These are phyloP conservation scores for Dorcus hopei DNA, from an alignment of 2,888 invertebrate genomes.

Conservation along the genomic window DNA sequence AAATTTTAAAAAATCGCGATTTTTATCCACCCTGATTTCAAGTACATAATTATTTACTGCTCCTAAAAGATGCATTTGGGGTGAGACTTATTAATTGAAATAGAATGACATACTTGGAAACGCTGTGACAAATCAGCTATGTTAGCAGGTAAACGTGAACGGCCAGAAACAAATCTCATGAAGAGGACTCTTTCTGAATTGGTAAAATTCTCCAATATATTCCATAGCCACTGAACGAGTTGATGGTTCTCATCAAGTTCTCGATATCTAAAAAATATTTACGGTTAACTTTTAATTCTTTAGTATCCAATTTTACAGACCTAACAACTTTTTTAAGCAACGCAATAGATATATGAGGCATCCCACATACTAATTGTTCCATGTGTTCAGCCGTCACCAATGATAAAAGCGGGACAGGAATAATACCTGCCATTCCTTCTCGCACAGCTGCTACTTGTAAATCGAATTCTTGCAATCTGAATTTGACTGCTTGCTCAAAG, in stretches of 20 bases:
- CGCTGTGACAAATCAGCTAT: constrained; percentile 63
- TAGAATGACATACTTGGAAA: constrained; percentile 53
- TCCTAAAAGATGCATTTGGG: not conserved
- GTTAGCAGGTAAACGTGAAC: constrained; percentile 62
- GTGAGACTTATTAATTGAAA: not conserved
- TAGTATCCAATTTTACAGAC: constrained; percentile 39
- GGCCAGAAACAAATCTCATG: constrained; percentile 64
- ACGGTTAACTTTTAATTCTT: not conserved
- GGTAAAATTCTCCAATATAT: constrained; percentile 59
- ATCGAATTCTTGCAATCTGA: constrained; percentile 61
- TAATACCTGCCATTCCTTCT: constrained; percentile 63
- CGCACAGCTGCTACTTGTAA: constrained; percentile 58
- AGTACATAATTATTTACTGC: too few species aligned
- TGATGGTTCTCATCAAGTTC: constrained; percentile 61
- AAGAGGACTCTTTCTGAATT: constrained; percentile 63
- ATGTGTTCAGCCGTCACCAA: constrained; percentile 58
- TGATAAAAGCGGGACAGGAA: constrained; percentile 61
- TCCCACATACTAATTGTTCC: constrained; percentile 63
- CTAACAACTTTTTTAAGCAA: constrained; percentile 61
- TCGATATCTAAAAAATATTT: constrained; percentile 52
- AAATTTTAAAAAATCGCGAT: too few species aligned
- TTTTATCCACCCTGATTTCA: too few species aligned
- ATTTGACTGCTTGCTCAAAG: constrained; percentile 58
- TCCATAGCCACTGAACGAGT: constrained; percentile 63
- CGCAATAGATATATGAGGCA: constrained; percentile 59